Conservation (phyloP, 2,113 vertebrate genomes). For the Setophaga petechia region DNA sequence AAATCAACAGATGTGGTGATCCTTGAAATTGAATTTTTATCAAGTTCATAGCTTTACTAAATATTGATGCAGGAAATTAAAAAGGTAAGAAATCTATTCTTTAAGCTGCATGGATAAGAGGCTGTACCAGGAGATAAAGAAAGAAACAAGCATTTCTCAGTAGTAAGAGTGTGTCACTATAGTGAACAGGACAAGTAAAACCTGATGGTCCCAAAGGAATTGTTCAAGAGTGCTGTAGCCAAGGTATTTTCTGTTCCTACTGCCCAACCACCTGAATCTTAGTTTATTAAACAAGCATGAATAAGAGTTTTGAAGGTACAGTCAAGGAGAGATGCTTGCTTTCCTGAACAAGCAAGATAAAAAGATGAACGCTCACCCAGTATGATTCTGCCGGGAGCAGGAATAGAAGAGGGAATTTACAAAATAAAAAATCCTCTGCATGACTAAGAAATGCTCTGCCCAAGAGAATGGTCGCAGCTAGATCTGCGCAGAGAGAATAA, state of each 20-base stretch:
- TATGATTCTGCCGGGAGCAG: background rate
- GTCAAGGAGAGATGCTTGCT: background rate
- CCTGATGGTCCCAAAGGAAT: background rate
- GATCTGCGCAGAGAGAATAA: background rate
- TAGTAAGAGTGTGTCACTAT: background rate
- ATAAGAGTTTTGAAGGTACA: background rate
- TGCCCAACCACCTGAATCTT: background rate
- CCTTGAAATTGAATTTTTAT: background rate
- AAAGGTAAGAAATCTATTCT: background rate
- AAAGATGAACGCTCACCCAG: background rate
- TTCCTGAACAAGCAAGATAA: background rate
- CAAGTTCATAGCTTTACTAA: background rate
- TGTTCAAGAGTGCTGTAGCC: background rate
- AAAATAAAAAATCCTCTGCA: background rate
- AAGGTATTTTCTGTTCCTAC: background rate
- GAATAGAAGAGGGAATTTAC: background rate
- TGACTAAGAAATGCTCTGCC: background rate
- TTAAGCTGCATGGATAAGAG: background rate
- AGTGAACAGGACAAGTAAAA: background rate
- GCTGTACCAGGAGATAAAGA: background rate
- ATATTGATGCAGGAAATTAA: background rate
- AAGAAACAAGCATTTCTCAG: background rate
- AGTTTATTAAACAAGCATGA: background rate
- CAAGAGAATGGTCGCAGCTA: background rate
- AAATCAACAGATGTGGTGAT: background rate